Percentiles rank a stretch among this genome's conserved stretches.
Conservation (phyloP, 1,140 invertebrate species). For the Vollenhovia emeryi region DNA sequence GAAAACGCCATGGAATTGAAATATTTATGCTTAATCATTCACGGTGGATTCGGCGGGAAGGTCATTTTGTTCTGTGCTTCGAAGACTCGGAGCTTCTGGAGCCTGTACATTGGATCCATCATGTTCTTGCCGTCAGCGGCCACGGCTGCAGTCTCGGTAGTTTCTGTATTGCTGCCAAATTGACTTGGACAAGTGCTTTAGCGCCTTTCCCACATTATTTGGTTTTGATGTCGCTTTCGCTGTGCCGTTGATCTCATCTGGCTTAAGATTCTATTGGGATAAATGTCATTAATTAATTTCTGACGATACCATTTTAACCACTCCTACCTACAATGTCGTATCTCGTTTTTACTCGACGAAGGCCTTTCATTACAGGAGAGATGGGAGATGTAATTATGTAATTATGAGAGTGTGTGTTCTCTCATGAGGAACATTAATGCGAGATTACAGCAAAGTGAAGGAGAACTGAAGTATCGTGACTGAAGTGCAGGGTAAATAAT, state of each 20-base stretch:
- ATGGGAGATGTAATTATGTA: conserved; percentile 68
- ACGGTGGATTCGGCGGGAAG: too few species aligned
- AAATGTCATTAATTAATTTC: conserved; percentile 19
- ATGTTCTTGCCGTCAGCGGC: too few species aligned
- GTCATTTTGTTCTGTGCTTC: too few species aligned
- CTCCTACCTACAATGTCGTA: conserved; percentile 69
- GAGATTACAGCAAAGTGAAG: conserved; percentile 39
- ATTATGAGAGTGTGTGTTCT: conserved; percentile 59
- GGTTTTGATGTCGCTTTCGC: conserved; percentile 82
- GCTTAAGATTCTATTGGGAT: conserved; percentile 83
- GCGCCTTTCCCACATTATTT: conserved; percentile 79
- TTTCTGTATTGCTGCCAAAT: conserved; percentile 94
- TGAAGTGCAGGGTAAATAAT: conserved; percentile 39
- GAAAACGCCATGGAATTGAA: too few species aligned
- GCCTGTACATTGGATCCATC: too few species aligned
- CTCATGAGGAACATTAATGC: conserved; percentile 51
- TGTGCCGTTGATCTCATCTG: conserved; percentile 84
- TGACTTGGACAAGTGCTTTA: conserved; percentile 88
- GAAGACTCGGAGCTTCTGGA: too few species aligned
- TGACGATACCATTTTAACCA: too few species aligned
- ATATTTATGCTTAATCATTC: too few species aligned
- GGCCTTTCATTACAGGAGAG: conserved; percentile 68
- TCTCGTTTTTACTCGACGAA: conserved; percentile 63
- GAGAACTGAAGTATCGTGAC: conserved; percentile 33
- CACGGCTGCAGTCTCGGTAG: too few species aligned